Evolutionary conservation across 2,113 vertebrate genomes (phyloP).

Genomic region (Naja naja): DNA sequence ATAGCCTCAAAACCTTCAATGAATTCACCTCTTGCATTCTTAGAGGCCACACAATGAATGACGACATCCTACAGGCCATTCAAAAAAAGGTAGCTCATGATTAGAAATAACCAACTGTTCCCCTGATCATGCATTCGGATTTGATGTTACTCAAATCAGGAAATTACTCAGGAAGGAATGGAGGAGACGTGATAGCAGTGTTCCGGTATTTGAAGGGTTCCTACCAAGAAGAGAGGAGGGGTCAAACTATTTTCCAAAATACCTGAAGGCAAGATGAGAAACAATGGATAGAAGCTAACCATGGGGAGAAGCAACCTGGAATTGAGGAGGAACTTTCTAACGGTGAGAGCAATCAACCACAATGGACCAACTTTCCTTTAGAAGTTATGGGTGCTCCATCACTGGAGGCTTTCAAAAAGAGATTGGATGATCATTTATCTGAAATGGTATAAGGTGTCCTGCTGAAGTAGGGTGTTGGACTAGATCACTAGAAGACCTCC

Average conservation of each 20-base stretch:
- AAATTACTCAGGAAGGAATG: no score
- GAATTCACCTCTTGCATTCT: not conserved
- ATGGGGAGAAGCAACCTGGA: no score
- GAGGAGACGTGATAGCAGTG: not conserved
- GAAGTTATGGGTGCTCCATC: no score
- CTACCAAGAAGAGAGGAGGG: not conserved
- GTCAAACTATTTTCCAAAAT: not conserved
- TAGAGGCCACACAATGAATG: no score
- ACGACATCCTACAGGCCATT: not conserved
- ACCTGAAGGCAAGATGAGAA: not conserved
- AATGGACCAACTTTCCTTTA: no score
- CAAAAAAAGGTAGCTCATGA: not conserved
- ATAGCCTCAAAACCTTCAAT: not conserved
- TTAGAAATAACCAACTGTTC: not conserved
- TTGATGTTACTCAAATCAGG: no score
- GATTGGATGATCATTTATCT: no score
- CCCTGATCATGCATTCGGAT: accelerated
- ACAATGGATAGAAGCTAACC: not conserved
- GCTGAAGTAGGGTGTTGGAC: no score
- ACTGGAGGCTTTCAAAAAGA: no score
- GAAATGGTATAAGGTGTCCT: no score
- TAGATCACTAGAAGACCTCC: not conserved
- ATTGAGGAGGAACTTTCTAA: no score
- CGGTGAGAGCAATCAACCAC: no score
- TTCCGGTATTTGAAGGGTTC: not conserved